Conservation (phyloP, 2,888 invertebrate genomes). For the Hecatera dysodea region DNA sequence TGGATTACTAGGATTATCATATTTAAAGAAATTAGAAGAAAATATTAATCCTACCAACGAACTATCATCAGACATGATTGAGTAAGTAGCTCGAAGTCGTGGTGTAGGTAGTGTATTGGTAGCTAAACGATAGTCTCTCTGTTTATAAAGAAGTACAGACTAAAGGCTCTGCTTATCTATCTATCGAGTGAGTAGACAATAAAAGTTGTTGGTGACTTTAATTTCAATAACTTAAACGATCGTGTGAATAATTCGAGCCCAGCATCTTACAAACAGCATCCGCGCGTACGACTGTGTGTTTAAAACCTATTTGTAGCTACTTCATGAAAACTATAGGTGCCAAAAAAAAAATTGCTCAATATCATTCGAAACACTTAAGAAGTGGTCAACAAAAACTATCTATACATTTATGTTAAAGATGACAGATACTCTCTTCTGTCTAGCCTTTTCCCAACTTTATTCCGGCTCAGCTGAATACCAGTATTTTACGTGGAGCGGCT, state of each 20-base stretch:
- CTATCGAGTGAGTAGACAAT: background rate
- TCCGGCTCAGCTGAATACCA: no score
- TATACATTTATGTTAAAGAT: no score
- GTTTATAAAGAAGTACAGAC: background rate
- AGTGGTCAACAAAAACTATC: background rate
- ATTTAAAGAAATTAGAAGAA: background rate
- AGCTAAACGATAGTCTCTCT: background rate
- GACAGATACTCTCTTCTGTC: no score
- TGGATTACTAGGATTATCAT: background rate
- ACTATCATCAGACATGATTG: background rate
- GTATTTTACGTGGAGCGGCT: no score
- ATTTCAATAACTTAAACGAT: no score
- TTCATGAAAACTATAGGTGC: no score
- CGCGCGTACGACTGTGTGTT: background rate
- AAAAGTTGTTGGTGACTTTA: background rate
- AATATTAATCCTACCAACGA: background rate
- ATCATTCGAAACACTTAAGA: constrained; percentile 6
- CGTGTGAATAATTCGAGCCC: background rate
- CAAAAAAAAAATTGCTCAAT: no score
- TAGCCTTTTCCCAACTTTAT: no score
- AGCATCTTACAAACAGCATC: background rate
- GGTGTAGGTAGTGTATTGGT: background rate
- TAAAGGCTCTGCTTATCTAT: background rate
- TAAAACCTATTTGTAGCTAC: background rate
- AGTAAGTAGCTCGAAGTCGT: background rate